Base-by-base conservation (phyloP, 2,888 invertebrate genomes). In the Lordiphosa andalusiaca region DNA sequence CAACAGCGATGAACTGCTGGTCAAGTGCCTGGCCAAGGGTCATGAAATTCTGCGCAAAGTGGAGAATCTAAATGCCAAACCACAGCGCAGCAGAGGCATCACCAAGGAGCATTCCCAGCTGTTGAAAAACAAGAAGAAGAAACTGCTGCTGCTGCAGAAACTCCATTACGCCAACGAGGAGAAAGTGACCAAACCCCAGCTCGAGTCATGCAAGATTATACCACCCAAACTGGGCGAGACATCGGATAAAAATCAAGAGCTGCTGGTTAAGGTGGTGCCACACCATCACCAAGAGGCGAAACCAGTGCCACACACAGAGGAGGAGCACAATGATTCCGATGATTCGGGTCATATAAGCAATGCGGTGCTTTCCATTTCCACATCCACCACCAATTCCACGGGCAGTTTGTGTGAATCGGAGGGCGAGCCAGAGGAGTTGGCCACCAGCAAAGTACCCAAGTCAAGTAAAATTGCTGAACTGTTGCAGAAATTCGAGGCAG, bases 311-410 rank as follows among this genome's bases (percentile, higher is more conserved):
- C 44, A 67, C 39, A 39, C 19, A 5, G 42, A 59, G 33, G 82
- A 72, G 12, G 69, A 72, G 12, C 72, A 62, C 19, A 51, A 47
- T 78, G 94, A 94, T 78, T 94, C 94, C 57, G 95, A 95, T 80
- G 95, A 95, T 90, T 95, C 95, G 55, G 95, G 95, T 61, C 94
- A 95, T 89, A 95, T 94, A 73, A 95, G 95, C 48, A 94, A 94
- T 85, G 75, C 84, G 41, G 59, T 80, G 33, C 53, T 71, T 13
- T 71, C 73, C 7, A 66, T 73, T 23, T 75, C 80, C 7, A 60
- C 75, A 4, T 61, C 71, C 41, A 73, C 61, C 5, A 71, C 62
- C 53, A 76, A 73, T 46, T 76, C 80, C 4, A 76, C 69, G 1
- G 75, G 80, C 2, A 77, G 84, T n/a, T 55, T 77, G 4, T 78